Base-by-base conservation (phyloP, 2,113 vertebrate species). In the Alligator sinensis region DNA sequence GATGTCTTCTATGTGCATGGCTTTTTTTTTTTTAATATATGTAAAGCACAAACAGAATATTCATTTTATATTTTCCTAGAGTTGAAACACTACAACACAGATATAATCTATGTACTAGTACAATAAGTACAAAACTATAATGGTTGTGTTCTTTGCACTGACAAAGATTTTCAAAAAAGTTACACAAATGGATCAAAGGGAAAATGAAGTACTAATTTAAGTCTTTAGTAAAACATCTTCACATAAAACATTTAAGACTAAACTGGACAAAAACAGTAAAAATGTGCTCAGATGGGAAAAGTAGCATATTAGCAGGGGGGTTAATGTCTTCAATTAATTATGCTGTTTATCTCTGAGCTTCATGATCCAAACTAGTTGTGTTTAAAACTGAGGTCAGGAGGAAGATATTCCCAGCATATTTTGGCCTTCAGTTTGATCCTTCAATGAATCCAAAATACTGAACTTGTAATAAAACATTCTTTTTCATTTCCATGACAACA, bases 381-480 rank as follows among this genome's bases (percentile, higher is more conserved):
- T 62, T 57, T 91, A 92, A 88, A 96, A 88, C 21, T 64, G 58
- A 4, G 62, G 9, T 89, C 60, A 77, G 59, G 87, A 88, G 28
- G 17, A 78, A 80, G 63, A 75, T 63, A 83, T 92, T 25, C 82
- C 77, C 66, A 84, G 84, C 83, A 91, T 38, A 54, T 11, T 60
- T 57, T 74, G 30, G 22, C 21, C 34, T 74, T 74, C 70, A 74
- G 34, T 47, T 47, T 74, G 34, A 74, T 74, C 19, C 68, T 72
- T 18, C 30, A 38, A 19, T 72, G 60, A 92, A 83, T 74, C 17
- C 85, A 90, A 83, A 93, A 75, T 22, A 91, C 86, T 10, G n/a
- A 91, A 68, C 15, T 58, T 1, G 1, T 11, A 80, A 78, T 90
- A 84, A 91, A 94, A 81, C 61, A 79, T 83, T 77, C n/a, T 6